Evolutionary conservation across 1,140 invertebrate genomes (phyloP), one percentile per base, ranked within the genome.

Genomic region (Ips nitidus): DNA sequence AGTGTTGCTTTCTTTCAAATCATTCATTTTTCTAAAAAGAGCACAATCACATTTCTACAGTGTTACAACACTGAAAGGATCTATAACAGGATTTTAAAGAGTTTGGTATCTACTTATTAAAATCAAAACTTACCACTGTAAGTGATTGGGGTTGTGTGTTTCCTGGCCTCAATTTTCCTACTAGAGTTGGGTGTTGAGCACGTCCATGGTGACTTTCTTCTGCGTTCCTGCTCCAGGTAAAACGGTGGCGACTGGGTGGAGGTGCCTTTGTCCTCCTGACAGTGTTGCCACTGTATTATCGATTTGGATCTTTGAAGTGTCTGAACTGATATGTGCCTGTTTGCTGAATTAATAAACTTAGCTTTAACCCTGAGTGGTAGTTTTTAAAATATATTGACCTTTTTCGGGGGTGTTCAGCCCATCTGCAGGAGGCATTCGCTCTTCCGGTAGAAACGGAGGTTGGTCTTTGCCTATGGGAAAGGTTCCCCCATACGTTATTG

Each of bases 391-490:
- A 39, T 1, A 40, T 52, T n/a, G 3, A 22, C 22, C 22, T 22
- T 22, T 55, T 8, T 37, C 53, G 1, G 37, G 3, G 37, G 37
- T 8, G 8, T 8, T 41, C 5, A 42, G 7, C 37, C 40, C 47
- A n/a, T 68, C 66, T 1, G 41, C 39, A 5, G 56, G 58, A 4
- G 58, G 50, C 36, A 8, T 43, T 55, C 52, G 39, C 41, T 69
- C 66, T 69, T 69, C 43, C 2, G 66, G 22, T 36, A 69, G 22
- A 40, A 69, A 69, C 1, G 67, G 67, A 8, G 59, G 59, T 41
- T 63, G 60, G 38, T 69, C 42, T 39, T 69, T 69, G 2, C 59
- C 67, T n/a, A 69, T 50, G 1, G 67, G 67, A 64, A 69, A 69
- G 22, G 67, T 69, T 8, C 67, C 67, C 1, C 67, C 67, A 37